Base-by-base conservation (phyloP, 2,888 invertebrate species). In the Pecten maximus region DNA sequence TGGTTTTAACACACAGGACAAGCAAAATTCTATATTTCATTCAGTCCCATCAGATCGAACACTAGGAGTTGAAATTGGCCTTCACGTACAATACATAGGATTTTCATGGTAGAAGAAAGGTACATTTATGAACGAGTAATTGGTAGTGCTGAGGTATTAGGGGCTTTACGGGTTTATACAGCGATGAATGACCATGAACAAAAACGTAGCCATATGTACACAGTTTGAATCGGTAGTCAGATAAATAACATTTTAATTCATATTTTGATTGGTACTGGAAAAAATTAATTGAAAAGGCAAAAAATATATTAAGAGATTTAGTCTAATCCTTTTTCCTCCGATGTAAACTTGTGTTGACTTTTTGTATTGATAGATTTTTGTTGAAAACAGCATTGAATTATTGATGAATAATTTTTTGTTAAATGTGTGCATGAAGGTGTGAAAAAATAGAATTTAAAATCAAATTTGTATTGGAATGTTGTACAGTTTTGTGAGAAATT, bases 221-320 rank as follows among this genome's bases (percentile, higher is more conserved):
- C 74, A 74, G 74, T 28, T 28, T 35, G 74, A 74, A 74, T 74
- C 74, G 12, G 35, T 10, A 28, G 0, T 8, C 35, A 35, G 74
- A 74, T 74, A 74, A 74, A 74, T 74, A 74, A 74, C 74, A 74
- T 74, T 74, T 74, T 74, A 74, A 74, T 74, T 74, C 74, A 74
- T 74, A 74, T 74, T 74, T 74, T 74, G 74, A 74, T 74, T 74
- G 74, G 74, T 74, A 28, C 74, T 28, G 35, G 74, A 74, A 74
- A 74, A 74, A 74, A 74, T 28, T 74, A 74, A 74, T 74, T 74
- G 74, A 74, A 74, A 74, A 74, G 74, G 74, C 74, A 28, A 60
- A 74, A 54, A 74, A 28, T 74, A 74, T 28, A 74, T 74, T 74
- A 60, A n/a, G 74, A 35, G 74, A 74, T 74, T 74, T 74, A 28